Evolutionary conservation across 2,113 vertebrate genomes (phyloP).

Genomic region (Hipposideros armiger): DNA sequence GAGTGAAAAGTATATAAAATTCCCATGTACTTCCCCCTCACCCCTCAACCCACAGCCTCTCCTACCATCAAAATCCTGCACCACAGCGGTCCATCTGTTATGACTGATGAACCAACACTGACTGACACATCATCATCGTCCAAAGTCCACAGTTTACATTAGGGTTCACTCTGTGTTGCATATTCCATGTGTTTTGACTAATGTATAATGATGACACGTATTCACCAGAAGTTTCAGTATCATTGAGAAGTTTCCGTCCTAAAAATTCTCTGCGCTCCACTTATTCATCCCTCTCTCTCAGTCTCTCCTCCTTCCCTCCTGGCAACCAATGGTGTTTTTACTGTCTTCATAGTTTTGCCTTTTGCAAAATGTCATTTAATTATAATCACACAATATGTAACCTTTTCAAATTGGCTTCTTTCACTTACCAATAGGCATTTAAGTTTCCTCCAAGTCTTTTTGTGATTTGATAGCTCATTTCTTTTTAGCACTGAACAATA

Average conservation of each 20-base stretch:
- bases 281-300: background rate
- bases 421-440: background rate
- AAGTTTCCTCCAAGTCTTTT: background rate
- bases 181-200: background rate
- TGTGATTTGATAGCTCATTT: background rate
- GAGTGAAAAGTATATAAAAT: background rate
- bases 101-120: background rate
- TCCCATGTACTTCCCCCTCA: background rate
- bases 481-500: background rate
- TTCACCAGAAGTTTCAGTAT: background rate
- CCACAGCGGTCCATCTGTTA: background rate
- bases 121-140: background rate
- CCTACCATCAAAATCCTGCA: background rate
- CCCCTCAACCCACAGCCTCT: no score
- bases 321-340: background rate
- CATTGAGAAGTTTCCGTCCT: background rate
- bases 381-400: background rate
- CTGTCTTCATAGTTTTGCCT: background rate
- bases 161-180: background rate
- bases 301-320: background rate
- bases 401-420: background rate
- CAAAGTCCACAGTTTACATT: background rate
- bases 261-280: background rate
- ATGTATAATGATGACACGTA: background rate
- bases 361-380: background rate